Evolutionary conservation across 2,113 vertebrate species (phyloP).

Genomic region (Brachyhypopomus occidentalis): DNA sequence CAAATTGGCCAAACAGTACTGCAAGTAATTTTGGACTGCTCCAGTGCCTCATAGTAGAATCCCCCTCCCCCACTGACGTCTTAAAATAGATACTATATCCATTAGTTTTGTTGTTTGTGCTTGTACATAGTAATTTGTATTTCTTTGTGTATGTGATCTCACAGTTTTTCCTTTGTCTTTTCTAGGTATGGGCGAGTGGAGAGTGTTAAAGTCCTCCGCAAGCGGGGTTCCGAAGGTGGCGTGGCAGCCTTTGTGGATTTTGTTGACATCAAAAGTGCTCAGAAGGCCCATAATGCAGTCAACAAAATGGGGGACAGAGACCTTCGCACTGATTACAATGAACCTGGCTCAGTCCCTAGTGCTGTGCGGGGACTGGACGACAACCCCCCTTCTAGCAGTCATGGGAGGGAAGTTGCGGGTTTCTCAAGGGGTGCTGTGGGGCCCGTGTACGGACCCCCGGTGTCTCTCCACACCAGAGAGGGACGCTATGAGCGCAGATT

Average conservation of each 20-base stretch:
- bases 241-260: slow-evolving; percentile 99
- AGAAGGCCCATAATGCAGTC: slow-evolving; percentile 99
- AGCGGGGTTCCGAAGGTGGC: slow-evolving; percentile 95
- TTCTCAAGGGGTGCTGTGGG: slow-evolving; percentile 98
- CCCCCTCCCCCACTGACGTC: too few species aligned
- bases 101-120: too few species aligned
- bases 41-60: too few species aligned
- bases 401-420: slow-evolving; percentile 96
- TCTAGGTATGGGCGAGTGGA: slow-evolving; percentile 97
- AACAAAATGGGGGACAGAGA: slow-evolving; percentile 99
- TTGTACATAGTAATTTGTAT: too few species aligned
- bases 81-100: too few species aligned
- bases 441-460: slow-evolving; percentile 92
- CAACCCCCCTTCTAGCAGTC: slow-evolving; percentile 96
- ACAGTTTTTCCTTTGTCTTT: slow-evolving; percentile 59
- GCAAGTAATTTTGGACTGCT: too few species aligned
- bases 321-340: slow-evolving; percentile 99
- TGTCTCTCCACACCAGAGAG: slow-evolving; percentile 99
- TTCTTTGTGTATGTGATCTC: not conserved
- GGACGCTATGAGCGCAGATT: slow-evolving; percentile 98
- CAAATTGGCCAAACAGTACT: too few species aligned
- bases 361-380: slow-evolving; percentile 98
- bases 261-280: slow-evolving; percentile 99
- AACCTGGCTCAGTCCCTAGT: slow-evolving; percentile 97
- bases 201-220: slow-evolving; percentile 98